Conservation (phyloP, 2,113 vertebrate species). For the Coryphaenoides rupestris region DNA sequence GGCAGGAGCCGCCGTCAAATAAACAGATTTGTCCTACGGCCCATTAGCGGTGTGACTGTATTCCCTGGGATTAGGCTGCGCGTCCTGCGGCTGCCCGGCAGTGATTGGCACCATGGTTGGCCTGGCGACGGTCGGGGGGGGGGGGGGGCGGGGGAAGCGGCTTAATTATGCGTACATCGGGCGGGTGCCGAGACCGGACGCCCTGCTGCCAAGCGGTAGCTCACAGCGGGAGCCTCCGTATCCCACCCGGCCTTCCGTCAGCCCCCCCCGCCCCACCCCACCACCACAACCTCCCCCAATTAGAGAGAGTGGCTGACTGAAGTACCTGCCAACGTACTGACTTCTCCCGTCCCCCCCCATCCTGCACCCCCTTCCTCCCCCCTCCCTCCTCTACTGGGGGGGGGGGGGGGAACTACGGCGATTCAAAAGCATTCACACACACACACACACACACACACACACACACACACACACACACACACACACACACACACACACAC, state of each 20-base stretch:
- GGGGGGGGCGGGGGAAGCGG: too few relatives aligned
- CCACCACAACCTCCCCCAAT: neutral
- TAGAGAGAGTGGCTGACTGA: constrained; percentile 3
- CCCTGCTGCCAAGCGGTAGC: constrained; percentile 32
- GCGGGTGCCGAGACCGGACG: constrained; percentile 39
- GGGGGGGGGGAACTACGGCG: neutral
- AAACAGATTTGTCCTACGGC: constrained; percentile 56
- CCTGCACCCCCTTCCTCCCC: neutral
- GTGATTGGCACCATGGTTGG: constrained; percentile 49
- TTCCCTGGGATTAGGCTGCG: constrained; percentile 51
- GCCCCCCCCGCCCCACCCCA: too few relatives aligned
- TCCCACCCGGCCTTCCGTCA: constrained; percentile 12
- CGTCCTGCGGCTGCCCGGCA: constrained; percentile 44
- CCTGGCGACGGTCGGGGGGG: constrained; percentile 41
- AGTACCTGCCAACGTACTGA: constrained; percentile 29
- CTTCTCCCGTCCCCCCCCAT: too few relatives aligned
- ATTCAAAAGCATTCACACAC: neutral
- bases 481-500: too few relatives aligned
- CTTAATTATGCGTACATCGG: constrained; percentile 46
- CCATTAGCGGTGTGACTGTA: constrained; percentile 52
- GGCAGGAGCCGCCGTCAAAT: constrained; percentile 52
- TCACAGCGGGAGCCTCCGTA: constrained; percentile 1
- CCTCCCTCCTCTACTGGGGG: neutral
- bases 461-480: too few relatives aligned
- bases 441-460: too few relatives aligned